Evolutionary conservation across 2,888 invertebrate genomes (phyloP), one percentile per base, ranked within the genome.

Genomic region (Sabatieria punctata): DNA sequence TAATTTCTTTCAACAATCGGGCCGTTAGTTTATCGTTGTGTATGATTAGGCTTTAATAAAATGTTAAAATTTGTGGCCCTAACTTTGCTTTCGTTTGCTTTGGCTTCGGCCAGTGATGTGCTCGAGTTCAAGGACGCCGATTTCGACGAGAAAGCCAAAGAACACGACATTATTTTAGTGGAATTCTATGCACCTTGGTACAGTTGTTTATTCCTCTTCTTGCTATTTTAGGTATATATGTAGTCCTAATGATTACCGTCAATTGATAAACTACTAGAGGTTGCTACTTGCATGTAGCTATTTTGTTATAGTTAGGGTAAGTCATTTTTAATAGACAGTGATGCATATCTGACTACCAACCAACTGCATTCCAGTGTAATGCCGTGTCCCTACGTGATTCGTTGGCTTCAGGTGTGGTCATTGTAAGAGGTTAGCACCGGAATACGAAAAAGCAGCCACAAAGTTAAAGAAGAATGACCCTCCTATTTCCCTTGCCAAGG

Each of bases 341-440:
- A n/a, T n/a, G n/a, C n/a, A n/a, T n/a, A n/a, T n/a, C n/a, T n/a
- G n/a, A n/a, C n/a, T n/a, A n/a, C n/a, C n/a, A n/a, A n/a, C n/a
- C n/a, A n/a, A n/a, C n/a, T n/a, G n/a, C n/a, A n/a, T n/a, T n/a
- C n/a, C n/a, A n/a, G n/a, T n/a, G n/a, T n/a, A n/a, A n/a, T n/a
- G n/a, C n/a, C n/a, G n/a, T n/a, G n/a, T n/a, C n/a, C n/a, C n/a
- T 49, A 15, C 22, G 18, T 19, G 18, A 15, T 15, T 47, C 45
- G 40, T 41, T n/a, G 41, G 36, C 52, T 56, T 25, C 46, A 93
- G 93, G 93, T 97, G 95, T 72, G 95, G 95, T 48, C 97, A 97
- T 69, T 97, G 97, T 72, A 97, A 97, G 68, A 78, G 80, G 69
- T 69, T 95, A 60, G 93, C 93, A 61, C 95, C 97, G 1, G 93